These are phyloP conservation scores for Cryptus viduatorius DNA, from an alignment of 2,888 invertebrate species.

Conservation along the genomic window DNA sequence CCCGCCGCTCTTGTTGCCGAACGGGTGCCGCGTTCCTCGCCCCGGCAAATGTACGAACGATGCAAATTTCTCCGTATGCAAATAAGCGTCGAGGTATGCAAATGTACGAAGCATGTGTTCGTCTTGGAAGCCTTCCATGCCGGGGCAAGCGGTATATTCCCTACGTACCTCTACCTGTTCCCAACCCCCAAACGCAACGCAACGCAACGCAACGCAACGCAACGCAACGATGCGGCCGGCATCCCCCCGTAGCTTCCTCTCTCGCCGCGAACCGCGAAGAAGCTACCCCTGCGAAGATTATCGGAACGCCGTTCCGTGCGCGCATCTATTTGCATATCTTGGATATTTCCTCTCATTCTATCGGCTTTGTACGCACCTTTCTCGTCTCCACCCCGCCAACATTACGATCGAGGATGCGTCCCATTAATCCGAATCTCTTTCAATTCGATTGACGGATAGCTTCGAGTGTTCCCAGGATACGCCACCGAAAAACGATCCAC, in stretches of 20 bases:
- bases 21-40: slow-evolving; percentile 57
- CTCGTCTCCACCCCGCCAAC: slow-evolving; percentile 62
- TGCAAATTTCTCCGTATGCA: slow-evolving; percentile 85
- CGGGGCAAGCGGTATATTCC: slow-evolving; percentile 31
- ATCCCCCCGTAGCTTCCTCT: slow-evolving; percentile 45
- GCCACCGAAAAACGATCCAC: slow-evolving; percentile 49
- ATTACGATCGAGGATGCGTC: slow-evolving; percentile 81
- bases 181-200: slow-evolving; percentile 66
- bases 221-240: slow-evolving; percentile 62
- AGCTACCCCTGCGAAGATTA: slow-evolving; percentile 81
- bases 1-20: slow-evolving; percentile 35
- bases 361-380: slow-evolving; percentile 71
- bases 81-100: slow-evolving; percentile 81
- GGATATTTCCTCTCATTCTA: slow-evolving; percentile 85
- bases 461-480: slow-evolving; percentile 83
- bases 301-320: slow-evolving; percentile 77
- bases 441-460: slow-evolving; percentile 84
- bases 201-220: slow-evolving; percentile 68
- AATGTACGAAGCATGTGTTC: slow-evolving; percentile 83
- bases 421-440: slow-evolving; percentile 85
- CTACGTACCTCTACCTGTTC: slow-evolving; percentile 41
- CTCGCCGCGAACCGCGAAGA: slow-evolving; percentile 53
- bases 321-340: slow-evolving; percentile 83
- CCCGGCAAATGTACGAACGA: slow-evolving; percentile 80
- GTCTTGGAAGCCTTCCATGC: slow-evolving; percentile 82